phyloP scores from a whole-genome alignment of 2,113 vertebrate genomes.

The Clarias magur region DNA sequence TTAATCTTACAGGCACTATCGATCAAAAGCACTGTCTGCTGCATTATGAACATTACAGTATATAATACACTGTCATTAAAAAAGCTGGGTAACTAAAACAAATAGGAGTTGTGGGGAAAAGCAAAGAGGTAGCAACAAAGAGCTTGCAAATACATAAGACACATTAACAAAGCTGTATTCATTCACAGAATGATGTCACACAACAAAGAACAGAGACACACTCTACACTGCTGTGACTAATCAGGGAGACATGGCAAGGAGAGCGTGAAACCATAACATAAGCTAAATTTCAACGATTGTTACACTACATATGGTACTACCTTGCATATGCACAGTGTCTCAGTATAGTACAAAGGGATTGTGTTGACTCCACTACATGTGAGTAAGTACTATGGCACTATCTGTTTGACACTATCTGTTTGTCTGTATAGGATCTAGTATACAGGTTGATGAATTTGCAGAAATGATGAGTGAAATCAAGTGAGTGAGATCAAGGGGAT shows the following conservation, averaged over 20 bases:
- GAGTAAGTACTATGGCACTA: neutral
- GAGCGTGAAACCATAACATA: neutral
- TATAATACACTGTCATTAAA: neutral
- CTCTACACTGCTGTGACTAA: neutral
- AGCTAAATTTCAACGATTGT: neutral
- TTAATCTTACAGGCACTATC: neutral
- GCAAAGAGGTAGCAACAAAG: neutral
- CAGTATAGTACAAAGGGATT: neutral
- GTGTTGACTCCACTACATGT: neutral
- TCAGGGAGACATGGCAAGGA: neutral
- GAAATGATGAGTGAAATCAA: no score
- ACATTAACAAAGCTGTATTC: constrained; percentile 19
- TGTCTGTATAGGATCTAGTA: no score
- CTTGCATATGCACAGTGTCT: neutral
- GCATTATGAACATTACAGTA: neutral
- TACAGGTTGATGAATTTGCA: no score
- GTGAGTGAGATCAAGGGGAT: no score
- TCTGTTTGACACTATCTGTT: no score
- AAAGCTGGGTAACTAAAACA: neutral
- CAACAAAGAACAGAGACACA: constrained; percentile 20
- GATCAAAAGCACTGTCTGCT: neutral
- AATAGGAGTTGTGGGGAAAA: neutral
- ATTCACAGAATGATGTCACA: neutral
- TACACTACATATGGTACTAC: neutral
- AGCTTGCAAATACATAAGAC: neutral